These are phyloP conservation scores for Idaea straminata DNA, from an alignment of 2,888 invertebrate species.

Conservation along the genomic window DNA sequence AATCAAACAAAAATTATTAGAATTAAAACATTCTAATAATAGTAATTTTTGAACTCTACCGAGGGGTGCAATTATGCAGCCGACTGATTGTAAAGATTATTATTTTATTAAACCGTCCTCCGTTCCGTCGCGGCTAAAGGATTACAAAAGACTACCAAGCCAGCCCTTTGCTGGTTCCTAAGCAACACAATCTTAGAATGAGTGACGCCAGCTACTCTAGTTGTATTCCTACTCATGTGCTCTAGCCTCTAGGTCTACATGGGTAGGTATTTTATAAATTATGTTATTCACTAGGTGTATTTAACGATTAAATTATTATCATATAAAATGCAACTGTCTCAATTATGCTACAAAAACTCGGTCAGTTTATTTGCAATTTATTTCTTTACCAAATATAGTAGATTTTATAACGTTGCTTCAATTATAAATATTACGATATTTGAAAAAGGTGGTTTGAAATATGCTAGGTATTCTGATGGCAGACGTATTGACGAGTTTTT, in stretches of 20 bases:
- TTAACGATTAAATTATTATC: not conserved
- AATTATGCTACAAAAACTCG: not conserved
- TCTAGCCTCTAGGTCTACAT: no score
- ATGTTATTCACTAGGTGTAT: not conserved
- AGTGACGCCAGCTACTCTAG: no score
- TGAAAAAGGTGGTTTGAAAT: not conserved
- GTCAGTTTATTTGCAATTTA: not conserved
- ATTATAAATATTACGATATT: not conserved
- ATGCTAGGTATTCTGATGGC: not conserved
- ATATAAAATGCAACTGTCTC: not conserved
- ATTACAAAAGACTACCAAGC: no score
- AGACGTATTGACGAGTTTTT: not conserved
- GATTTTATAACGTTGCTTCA: slow-evolving; percentile 1
- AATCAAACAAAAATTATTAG: no score
- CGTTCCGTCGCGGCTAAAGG: no score
- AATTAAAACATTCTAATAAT: no score
- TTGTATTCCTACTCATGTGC: no score
- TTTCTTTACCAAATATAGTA: not conserved
- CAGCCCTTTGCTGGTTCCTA: not conserved
- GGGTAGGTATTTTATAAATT: not conserved
- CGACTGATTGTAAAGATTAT: no score
- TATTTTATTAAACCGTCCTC: no score
- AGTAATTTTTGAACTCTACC: no score
- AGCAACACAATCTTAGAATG: not conserved
- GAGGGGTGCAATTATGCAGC: no score